These are phyloP conservation scores for Phortica magna DNA, from an alignment of 2,888 invertebrate species.

Conservation along the genomic window DNA sequence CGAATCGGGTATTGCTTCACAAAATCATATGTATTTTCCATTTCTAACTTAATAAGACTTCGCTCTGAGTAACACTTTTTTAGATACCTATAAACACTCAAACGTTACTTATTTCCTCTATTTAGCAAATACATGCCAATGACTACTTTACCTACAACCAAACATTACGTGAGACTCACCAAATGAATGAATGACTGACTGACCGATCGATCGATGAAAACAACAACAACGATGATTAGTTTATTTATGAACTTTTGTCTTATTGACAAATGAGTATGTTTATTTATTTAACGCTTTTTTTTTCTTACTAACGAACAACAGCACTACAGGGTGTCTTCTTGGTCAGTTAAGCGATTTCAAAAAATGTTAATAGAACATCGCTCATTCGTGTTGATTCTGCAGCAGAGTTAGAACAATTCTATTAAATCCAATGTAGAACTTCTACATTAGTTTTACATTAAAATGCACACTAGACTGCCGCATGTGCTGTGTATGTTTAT, in stretches of 20 bases:
- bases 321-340: not conserved
- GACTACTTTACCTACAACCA: not conserved
- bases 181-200: not conserved
- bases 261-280: constrained; percentile 4
- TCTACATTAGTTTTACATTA: too few species aligned
- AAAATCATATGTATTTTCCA: too few species aligned
- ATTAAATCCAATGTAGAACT: too few species aligned
- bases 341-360: not conserved
- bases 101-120: not conserved
- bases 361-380: too few species aligned
- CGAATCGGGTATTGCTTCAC: too few species aligned
- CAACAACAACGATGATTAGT: not conserved
- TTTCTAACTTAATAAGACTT: too few species aligned
- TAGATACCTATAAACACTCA: not conserved
- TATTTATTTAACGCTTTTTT: not conserved
- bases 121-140: not conserved
- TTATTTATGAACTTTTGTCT: constrained; percentile 10
- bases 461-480: too few species aligned
- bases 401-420: too few species aligned
- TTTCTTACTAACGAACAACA: not conserved
- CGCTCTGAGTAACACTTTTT: not conserved
- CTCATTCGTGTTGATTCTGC: too few species aligned
- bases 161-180: too few species aligned
- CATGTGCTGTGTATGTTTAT: too few species aligned
- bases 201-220: not conserved